These are phyloP conservation scores for Dasyprocta punctata DNA, from an alignment of 2,113 vertebrate genomes.

Conservation along the genomic window DNA sequence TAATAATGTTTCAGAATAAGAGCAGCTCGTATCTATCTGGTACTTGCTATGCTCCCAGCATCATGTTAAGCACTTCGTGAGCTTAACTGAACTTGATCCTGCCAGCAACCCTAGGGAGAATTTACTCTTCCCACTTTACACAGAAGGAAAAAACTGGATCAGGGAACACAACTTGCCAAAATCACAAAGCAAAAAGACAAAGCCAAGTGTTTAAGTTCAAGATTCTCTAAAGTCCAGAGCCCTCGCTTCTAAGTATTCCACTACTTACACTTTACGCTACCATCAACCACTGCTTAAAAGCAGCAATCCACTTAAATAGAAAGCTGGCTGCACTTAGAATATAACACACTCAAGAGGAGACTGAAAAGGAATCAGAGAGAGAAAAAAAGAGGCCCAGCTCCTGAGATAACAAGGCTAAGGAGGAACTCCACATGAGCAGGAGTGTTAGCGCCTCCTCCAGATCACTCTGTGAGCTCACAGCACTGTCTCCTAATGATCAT, in stretches of 20 bases:
- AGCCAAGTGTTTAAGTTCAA: background rate
- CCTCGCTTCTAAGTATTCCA: background rate
- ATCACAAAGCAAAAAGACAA: background rate
- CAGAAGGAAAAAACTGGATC: background rate
- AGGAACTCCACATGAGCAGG: background rate
- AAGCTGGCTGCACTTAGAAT: background rate
- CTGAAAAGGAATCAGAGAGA: background rate
- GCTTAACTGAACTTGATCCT: background rate
- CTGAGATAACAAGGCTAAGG: background rate
- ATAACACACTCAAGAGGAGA: background rate
- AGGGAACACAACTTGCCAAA: background rate
- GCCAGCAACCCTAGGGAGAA: background rate
- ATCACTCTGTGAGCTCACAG: background rate
- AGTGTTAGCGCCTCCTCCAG: background rate
- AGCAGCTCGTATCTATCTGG: background rate
- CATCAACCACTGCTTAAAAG: background rate
- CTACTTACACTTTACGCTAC: background rate
- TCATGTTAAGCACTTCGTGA: background rate
- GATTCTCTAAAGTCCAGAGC: background rate
- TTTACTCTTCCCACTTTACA: background rate
- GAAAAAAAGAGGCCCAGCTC: background rate
- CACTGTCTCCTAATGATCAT: slow-evolving; percentile 35
- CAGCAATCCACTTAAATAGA: background rate
- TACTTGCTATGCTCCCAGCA: background rate
- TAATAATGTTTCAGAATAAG: background rate